Base-by-base conservation (phyloP, 2,113 vertebrate species). In the Turnix velox region DNA sequence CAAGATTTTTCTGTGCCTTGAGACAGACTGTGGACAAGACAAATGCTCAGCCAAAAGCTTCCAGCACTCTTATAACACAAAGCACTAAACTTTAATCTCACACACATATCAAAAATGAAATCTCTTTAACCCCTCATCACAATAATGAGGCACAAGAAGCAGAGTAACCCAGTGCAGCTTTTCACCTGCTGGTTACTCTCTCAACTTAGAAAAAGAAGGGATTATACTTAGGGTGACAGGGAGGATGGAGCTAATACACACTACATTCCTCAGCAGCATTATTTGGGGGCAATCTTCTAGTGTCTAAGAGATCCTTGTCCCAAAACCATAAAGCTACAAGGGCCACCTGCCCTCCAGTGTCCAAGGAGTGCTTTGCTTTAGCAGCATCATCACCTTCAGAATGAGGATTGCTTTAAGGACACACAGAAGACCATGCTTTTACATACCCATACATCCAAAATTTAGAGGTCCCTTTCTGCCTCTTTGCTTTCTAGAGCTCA, bases 181-280 rank as follows among this genome's bases (percentile, higher is more conserved):
- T 75, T 23, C 5, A 75, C 24, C 39, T 52, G 14, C n/a, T 62
- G 35, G 2, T 15, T 28, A 28, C 18, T 51, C 27, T 37, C 31
- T 31, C 37, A 65, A 14, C 18, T 57, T 37, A n/a, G 22, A 10
- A 59, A 66, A 43, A 80, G 31, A 68, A 77, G 13, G 28, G 19
- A 52, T 80, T 0, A 4, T n/a, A 42, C 14, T 27, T 2, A 0
- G 35, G 9, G 20, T 57, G 57, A 54, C 25, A 5, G 0, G 4
- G 14, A 8, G 31, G n/a, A n/a, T n/a, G n/a, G 16, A 33, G 19
- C 54, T 49, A 4, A 42, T 19, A 20, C 3, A 10, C 16, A 17
- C 12, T 69, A 1, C 5, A 16, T n/a, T 27, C 28, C 19, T 51
- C 42, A 46, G 35, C 12, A 2, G 20, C 7, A 19, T n/a, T 52